phyloP scores from a whole-genome alignment of 1,140 invertebrate genomes.

The Paramacrobiotus metropolitanus region DNA sequence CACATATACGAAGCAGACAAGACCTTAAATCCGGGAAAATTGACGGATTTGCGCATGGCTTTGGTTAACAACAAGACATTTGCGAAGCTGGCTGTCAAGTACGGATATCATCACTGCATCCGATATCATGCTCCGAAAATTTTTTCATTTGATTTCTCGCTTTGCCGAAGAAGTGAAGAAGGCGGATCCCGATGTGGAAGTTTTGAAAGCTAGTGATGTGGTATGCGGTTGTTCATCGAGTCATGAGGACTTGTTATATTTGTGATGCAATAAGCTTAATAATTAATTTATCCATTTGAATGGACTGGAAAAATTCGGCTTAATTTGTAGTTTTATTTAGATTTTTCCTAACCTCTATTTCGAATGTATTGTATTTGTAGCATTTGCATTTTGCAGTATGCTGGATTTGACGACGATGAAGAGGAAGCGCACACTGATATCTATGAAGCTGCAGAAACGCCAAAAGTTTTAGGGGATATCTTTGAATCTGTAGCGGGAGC shows the following conservation, averaged over 20 bases:
- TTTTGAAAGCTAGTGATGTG: neutral
- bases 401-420: conserved; percentile 52
- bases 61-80: conserved; percentile 88
- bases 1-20: conserved; percentile 49
- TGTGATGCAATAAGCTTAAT: no score
- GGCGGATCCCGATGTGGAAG: neutral
- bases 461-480: conserved; percentile 79
- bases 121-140: neutral
- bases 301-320: neutral
- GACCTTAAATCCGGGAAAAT: conserved; percentile 44
- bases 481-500: conserved; percentile 79
- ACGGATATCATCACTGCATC: conserved; percentile 33
- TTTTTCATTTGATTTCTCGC: neutral
- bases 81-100: conserved; percentile 59
- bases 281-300: no score
- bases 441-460: conserved; percentile 46
- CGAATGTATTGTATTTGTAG: neutral
- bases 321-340: neutral
- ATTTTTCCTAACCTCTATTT: neutral
- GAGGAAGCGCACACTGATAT: conserved; percentile 38
- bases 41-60: conserved; percentile 74
- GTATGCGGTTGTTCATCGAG: neutral
- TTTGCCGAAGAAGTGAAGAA: neutral
- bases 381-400: conserved; percentile 15
- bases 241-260: no score